Conservation (phyloP, 2,113 vertebrate genomes). For the Periophthalmus modestus region DNA sequence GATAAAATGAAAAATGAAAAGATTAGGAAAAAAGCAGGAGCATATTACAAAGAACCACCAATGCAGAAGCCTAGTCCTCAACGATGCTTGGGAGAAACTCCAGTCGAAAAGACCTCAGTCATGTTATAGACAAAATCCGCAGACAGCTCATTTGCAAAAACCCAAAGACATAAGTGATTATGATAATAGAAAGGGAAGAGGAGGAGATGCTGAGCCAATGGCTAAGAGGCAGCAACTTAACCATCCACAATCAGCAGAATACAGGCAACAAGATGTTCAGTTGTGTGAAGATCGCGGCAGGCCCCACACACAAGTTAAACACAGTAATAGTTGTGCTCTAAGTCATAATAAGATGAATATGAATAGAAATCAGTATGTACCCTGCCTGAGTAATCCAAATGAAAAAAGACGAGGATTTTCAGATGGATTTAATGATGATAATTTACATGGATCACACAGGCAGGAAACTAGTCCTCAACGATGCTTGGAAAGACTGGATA, state of each 20-base stretch:
- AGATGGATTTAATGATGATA: too few species aligned
- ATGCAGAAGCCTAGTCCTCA: neutral
- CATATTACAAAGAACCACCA: neutral
- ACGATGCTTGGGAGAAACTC: neutral
- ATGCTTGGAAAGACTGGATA: neutral
- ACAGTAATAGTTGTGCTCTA: too few species aligned
- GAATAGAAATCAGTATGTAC: too few species aligned
- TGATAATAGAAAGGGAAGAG: neutral
- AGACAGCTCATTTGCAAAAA: neutral
- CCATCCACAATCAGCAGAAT: too few species aligned
- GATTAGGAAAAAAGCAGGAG: neutral
- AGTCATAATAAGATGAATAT: too few species aligned
- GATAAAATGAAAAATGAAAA: neutral
- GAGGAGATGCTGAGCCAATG: neutral
- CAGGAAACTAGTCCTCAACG: neutral
- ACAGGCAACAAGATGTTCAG: too few species aligned
- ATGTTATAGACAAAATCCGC: neutral
- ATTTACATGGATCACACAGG: too few species aligned
- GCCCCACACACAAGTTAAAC: too few species aligned
- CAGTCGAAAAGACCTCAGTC: neutral
- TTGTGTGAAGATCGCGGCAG: too few species aligned
- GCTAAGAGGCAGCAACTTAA: too few species aligned
- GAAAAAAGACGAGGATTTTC: too few species aligned
- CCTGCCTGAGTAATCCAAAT: too few species aligned
- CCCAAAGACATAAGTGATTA: neutral